A percentile compares a stretch with the other conserved stretches of the same genome.
Evolutionary conservation across 2,797 vertebrate genomes (phyloP).

Genomic region (Cuculus canorus): DNA sequence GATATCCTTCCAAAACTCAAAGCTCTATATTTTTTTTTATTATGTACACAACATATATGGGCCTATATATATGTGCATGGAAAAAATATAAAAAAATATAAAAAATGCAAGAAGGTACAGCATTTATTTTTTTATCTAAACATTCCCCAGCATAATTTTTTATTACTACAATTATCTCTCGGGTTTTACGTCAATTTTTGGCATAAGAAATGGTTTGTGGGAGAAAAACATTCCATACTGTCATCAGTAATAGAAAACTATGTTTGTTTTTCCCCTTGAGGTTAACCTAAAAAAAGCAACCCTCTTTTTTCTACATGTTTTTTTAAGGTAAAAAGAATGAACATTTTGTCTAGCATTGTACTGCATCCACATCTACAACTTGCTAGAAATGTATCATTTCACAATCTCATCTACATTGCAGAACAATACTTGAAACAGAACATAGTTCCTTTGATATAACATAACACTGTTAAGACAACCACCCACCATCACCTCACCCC

Average conservation of each 20-base stretch:
- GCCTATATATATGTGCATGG: not conserved
- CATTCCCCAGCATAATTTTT: not conserved
- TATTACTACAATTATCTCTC: not conserved
- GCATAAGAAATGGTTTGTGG: not conserved
- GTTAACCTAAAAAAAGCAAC: not conserved
- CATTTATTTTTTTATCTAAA: not conserved
- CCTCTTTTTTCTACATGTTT: not conserved
- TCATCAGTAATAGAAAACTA: not conserved
- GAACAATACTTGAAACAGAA: slow-evolving; percentile 16
- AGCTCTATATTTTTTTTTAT: not conserved
- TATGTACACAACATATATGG: not conserved
- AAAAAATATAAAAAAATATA: not conserved
- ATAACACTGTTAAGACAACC: not conserved
- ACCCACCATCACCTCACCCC: too few relatives aligned
- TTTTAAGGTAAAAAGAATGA: not conserved
- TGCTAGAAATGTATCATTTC: not conserved
- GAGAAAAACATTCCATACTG: not conserved
- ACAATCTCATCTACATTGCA: slow-evolving; percentile 4
- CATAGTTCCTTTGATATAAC: not conserved
- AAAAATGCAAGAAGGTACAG: not conserved
- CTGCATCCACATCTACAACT: not conserved
- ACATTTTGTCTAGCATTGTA: not conserved
- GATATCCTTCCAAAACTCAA: not conserved
- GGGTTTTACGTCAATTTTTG: not conserved
- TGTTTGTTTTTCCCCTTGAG: not conserved